Base-by-base conservation (phyloP, 2,113 vertebrate genomes). In the Burhinus bistriatus region DNA sequence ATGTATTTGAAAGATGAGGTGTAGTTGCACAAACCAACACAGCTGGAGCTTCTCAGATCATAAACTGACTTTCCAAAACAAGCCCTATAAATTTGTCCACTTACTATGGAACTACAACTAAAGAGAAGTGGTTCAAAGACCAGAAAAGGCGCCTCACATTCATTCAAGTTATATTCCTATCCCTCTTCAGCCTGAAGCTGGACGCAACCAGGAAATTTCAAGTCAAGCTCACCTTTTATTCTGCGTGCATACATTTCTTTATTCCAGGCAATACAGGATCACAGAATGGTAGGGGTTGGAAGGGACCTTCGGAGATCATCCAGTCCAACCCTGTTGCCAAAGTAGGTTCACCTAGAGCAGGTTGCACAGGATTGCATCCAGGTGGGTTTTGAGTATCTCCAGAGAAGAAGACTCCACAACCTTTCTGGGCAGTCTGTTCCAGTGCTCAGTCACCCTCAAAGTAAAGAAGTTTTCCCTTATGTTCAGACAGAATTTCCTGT, bases 61-160 rank as follows among this genome's bases (percentile, higher is more conserved):
- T n/a, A 55, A 69, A 93, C 34, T 36, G 77, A 78, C 38, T 54
- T 64, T 61, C 58, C 58, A 71, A 70, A 83, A 79, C 3, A 57
- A 66, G 17, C 5, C 44, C 27, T 51, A 19, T 30, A 55, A 30
- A 77, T 70, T 34, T 47, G 22, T 11, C 30, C 19, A 36, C 16
- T 51, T 47, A 19, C 13, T 58, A 70, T 5, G 2, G 68, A 95
- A 65, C 29, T 51, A 29, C 15, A 64, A 0, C 2, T 25, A 83
- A 85, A 81, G 17, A 68, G 18, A 83, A 88, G 47, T 11, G 19
- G 36, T 62, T 81, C 64, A 44, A 87, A 65, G 23, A 47, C 36
- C 36, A 65, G n/a, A n/a, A n/a, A n/a, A n/a, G n/a, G n/a, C n/a
- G n/a, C 55, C 27, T 45, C 3, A 1, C 2, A 0, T 54, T 80